A percentile compares a stretch with the other conserved stretches of the same genome.
phyloP scores from a whole-genome alignment of 2,888 invertebrate genomes.

The Polietes domitor region DNA sequence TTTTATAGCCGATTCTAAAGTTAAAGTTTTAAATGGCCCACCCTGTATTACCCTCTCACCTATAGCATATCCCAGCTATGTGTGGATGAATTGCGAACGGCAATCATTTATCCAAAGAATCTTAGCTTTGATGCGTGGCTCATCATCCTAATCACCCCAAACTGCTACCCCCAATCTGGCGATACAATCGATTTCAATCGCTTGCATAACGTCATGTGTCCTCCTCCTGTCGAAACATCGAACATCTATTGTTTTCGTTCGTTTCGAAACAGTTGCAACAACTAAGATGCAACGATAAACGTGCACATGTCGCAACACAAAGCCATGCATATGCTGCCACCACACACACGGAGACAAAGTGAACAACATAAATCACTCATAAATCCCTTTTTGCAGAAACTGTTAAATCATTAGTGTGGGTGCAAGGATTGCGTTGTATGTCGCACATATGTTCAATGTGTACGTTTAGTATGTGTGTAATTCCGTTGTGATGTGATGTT shows the following conservation, averaged over 20 bases:
- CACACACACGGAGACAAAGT: neutral
- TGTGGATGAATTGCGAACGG: too few relatives aligned
- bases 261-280: neutral
- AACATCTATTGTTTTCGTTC: neutral
- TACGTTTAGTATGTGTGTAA: neutral
- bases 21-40: too few relatives aligned
- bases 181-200: neutral
- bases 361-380: slow-evolving; percentile 31
- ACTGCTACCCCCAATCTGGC: neutral
- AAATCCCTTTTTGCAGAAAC: slow-evolving; percentile 3
- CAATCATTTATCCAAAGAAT: too few relatives aligned
- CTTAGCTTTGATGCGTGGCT: too few relatives aligned
- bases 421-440: too few relatives aligned
- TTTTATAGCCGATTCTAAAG: too few relatives aligned
- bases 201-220: neutral
- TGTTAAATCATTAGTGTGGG: neutral
- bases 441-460: neutral
- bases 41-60: too few relatives aligned
- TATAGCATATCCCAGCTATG: too few relatives aligned
- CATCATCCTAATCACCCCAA: neutral
- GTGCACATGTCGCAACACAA: neutral
- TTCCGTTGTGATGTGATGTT: neutral
- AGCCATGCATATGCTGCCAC: neutral
- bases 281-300: neutral
- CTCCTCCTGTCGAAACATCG: neutral